Conservation (phyloP, 2,888 invertebrate species). For the Athalia cordata region DNA sequence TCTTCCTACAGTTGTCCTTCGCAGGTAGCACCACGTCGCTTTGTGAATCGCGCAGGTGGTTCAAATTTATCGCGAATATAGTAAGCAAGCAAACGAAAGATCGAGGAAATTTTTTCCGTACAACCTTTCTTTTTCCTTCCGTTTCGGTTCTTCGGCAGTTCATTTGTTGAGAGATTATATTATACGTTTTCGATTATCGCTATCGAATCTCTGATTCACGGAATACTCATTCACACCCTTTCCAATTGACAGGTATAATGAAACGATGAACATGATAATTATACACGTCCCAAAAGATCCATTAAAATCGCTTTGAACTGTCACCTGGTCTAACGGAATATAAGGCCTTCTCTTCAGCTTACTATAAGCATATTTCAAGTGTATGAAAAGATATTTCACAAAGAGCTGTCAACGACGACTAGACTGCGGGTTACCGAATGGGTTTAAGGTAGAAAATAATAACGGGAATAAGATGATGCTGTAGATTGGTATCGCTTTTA, state of each 20-base stretch:
- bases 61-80: neutral
- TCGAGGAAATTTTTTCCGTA: neutral
- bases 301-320: neutral
- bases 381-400: slow-evolving; percentile 20
- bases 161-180: too few relatives aligned
- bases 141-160: neutral
- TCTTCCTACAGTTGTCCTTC: too few relatives aligned
- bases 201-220: too few relatives aligned
- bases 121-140: neutral
- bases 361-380: neutral
- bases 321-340: too few relatives aligned
- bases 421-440: slow-evolving; percentile 1
- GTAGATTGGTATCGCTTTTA: slow-evolving; percentile 32
- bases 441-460: neutral
- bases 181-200: too few relatives aligned
- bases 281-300: neutral
- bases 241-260: too few relatives aligned
- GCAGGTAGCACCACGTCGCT: neutral
- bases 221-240: too few relatives aligned
- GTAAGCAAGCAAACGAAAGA: neutral
- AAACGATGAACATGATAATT: too few relatives aligned
- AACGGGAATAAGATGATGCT: neutral
- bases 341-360: too few relatives aligned
- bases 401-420: slow-evolving; percentile 7
- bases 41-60: neutral